Base-by-base conservation (phyloP, 2,113 vertebrate species). In the Hippocampus zosterae region DNA sequence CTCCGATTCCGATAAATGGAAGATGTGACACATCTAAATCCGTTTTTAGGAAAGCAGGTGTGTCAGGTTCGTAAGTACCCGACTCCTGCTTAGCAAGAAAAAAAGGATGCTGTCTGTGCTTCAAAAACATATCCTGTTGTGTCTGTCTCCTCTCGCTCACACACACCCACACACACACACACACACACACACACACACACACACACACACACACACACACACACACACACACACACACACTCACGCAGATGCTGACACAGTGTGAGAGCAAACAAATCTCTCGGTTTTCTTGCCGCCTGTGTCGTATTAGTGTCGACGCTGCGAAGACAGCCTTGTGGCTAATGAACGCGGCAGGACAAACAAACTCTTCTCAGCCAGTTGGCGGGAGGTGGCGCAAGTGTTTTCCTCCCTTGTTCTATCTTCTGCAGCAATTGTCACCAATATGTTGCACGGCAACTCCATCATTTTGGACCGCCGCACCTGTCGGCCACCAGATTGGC, bases 391-490 rank as follows among this genome's bases (percentile, higher is more conserved):
- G 57, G 27, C 57, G 27, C 27, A 19, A 33, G 29, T 16, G 6
- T 59, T 59, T 59, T 18, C 27, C 16, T 33, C 21, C 12, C 37
- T 42, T 42, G 62, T 42, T 63, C 61, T 62, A 77, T 83, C 70
- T 65, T 68, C 46, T 41, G 18, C 81, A 55, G 40, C 74, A 37
- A 37, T 44, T 61, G 25, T 72, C 23, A 73, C 74, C 16, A 77
- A 71, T 61, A 77, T 86, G 40, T 64, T 21, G 21, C 82, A 75
- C 78, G 83, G 57, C 27, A 33, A 88, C 80, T 85, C 85, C 81
- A 84, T 88, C 82, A 86, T 85, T 70, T 90, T 88, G 87, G 84
- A 87, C 84, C 82, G 77, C 27, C 48, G 69, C 85, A 82, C 78
- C 87, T 81, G 83, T 71, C 69, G 62, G 71, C 76, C 67, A 66